phyloP scores from a whole-genome alignment of 2,797 vertebrate species.

The Peromyscus eremicus region DNA sequence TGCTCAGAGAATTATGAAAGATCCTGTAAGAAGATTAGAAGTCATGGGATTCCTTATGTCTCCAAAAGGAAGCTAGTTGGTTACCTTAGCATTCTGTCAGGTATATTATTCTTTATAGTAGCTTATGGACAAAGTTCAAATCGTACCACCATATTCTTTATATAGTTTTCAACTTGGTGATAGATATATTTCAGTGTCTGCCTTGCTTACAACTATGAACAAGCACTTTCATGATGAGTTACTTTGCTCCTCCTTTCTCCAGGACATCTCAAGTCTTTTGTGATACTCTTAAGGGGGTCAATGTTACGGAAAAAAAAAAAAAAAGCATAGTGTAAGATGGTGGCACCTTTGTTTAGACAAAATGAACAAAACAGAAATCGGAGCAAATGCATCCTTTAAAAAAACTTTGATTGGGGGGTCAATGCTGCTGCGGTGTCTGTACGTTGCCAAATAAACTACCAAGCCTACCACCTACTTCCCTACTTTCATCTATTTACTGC shows the following conservation, averaged over 20 bases:
- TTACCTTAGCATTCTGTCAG: conserved; percentile 12
- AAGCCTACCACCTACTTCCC: rapidly evolving
- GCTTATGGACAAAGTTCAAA: conserved; percentile 14
- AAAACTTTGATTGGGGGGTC: not conserved
- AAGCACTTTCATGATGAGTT: not conserved
- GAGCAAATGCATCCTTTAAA: not conserved
- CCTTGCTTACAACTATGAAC: not conserved
- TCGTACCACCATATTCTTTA: not conserved
- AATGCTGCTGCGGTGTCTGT: rapidly evolving
- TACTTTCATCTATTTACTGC: not conserved
- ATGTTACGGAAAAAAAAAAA: conserved; percentile 29
- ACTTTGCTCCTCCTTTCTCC: conserved; percentile 13
- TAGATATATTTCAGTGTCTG: not conserved
- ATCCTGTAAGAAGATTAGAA: not conserved
- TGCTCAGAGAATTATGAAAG: not conserved
- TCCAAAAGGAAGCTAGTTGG: not conserved
- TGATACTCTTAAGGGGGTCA: not conserved
- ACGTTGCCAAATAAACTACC: not conserved
- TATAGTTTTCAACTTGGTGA: not conserved
- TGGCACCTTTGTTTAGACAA: not conserved
- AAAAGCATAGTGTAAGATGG: not conserved
- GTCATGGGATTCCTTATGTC: not conserved
- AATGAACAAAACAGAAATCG: not conserved
- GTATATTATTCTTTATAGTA: not conserved
- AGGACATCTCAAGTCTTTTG: not conserved